Conservation (phyloP, 2,888 invertebrate genomes). For the Neoitamus cyanurus region DNA sequence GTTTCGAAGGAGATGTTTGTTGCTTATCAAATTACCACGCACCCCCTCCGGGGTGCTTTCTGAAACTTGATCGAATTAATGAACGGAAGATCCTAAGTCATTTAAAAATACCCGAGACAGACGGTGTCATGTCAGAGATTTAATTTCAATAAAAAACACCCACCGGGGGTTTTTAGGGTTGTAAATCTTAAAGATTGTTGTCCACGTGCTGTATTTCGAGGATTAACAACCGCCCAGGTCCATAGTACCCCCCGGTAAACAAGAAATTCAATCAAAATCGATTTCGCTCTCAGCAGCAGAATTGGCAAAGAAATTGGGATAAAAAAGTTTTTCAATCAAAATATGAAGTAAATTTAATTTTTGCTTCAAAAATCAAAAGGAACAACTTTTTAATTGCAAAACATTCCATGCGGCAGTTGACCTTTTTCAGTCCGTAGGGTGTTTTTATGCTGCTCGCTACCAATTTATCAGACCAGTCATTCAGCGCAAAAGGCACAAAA, state of each 20-base stretch:
- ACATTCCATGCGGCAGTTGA: not conserved
- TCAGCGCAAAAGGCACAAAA: not conserved
- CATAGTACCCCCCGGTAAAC: not conserved
- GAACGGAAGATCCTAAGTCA: not conserved
- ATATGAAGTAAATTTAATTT: not conserved
- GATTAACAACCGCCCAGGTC: not conserved
- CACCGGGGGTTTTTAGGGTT: no score
- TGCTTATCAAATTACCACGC: not conserved
- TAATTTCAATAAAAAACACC: not conserved
- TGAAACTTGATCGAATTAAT: not conserved
- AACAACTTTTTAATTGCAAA: slow-evolving; percentile 1
- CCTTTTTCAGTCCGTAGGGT: not conserved
- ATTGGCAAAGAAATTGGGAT: not conserved
- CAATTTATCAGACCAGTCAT: not conserved
- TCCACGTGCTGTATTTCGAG: not conserved
- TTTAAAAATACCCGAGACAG: not conserved
- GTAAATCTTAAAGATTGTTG: not conserved
- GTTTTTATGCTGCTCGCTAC: not conserved
- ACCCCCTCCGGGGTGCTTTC: not conserved
- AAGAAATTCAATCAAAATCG: not conserved
- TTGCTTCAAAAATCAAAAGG: not conserved
- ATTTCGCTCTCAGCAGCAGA: not conserved
- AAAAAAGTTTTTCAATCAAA: not conserved
- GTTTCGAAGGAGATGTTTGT: not conserved
- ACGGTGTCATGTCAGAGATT: not conserved